Evolutionary conservation across 2,888 invertebrate genomes (phyloP), one percentile per base, ranked within the genome.

Genomic region (Pomacea canaliculata): DNA sequence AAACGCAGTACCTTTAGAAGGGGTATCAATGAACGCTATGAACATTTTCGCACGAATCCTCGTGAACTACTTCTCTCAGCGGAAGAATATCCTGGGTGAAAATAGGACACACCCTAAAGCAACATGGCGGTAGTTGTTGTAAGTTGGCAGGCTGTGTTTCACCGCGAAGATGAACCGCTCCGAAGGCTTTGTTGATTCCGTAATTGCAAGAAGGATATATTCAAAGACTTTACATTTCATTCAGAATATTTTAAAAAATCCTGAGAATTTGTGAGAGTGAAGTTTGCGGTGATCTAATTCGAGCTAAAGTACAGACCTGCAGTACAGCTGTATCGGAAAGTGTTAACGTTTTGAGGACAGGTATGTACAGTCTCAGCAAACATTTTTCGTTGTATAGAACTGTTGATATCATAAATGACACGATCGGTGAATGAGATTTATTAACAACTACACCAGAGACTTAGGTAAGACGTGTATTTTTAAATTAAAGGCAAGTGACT

Each of bases 121-220:
- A 87, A 85, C 77, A 87, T 87, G 87, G 87, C 85, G 84, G 85
- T 77, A 77, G 79, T 81, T 78, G 78, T 78, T 77, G 75, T 74
- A 76, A 78, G 71, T 79, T 76, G 77, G 70, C 74, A 73, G 76
- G 79, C 78, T 70, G 73, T 62, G 59, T 69, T 74, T 62, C 37
- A 48, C 60, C 59, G 60, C 48, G 51, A 74, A 74, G 68, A 74
- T 74, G 74, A 68, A 59, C 56, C 60, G 37, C 60, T 59, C 68
- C 69, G 69, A 69, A 68, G 37, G 37, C 37, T 68, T 68, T 27
- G 37, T 46, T 68, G 68, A 27, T 46, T 68, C 68, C 1, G 68
- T 16, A 37, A 16, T 37, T 12, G 8, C 27, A 46, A 68, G 46
- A 7, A 73, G 46, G 12, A 66, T 49, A 46, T n/a, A 16, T 67